Percentiles rank a stretch among this genome's conserved stretches.
phyloP scores from a whole-genome alignment of 2,888 invertebrate genomes.

The Mesoligia furuncula region DNA sequence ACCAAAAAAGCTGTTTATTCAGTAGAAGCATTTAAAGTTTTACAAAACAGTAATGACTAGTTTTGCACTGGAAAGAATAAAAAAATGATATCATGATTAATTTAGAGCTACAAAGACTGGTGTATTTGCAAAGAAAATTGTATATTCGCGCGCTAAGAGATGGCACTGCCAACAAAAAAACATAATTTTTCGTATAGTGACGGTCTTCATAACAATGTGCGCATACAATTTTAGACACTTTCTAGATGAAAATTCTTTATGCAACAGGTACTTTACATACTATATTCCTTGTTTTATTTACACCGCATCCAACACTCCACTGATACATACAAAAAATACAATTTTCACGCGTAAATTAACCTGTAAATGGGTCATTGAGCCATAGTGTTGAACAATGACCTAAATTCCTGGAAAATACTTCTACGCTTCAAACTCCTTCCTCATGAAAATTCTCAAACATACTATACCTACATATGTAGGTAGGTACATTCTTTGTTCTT shows the following conservation, averaged over 20 bases:
- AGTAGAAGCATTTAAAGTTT: too few relatives aligned
- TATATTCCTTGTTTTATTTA: neutral
- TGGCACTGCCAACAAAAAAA: too few relatives aligned
- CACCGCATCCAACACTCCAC: neutral
- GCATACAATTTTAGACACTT: neutral
- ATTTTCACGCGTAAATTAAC: neutral
- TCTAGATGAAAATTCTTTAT: neutral
- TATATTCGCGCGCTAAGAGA: too few relatives aligned
- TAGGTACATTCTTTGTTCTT: slow-evolving; percentile 34
- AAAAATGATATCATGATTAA: too few relatives aligned
- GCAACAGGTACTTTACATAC: neutral
- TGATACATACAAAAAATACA: neutral
- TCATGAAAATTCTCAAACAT: slow-evolving; percentile 5
- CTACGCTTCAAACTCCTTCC: neutral
- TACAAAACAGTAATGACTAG: too few relatives aligned
- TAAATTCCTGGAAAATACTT: neutral
- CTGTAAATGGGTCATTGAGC: neutral
- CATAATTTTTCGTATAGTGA: too few relatives aligned
- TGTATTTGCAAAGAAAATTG: too few relatives aligned
- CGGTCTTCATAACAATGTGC: too few relatives aligned
- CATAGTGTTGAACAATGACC: neutral
- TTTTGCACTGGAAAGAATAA: too few relatives aligned
- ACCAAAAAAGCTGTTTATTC: too few relatives aligned
- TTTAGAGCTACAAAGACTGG: too few relatives aligned
- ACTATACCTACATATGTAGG: neutral